Evolutionary conservation across 2,888 invertebrate species (phyloP).

Genomic region (Caenorhabditis doughertyi): DNA sequence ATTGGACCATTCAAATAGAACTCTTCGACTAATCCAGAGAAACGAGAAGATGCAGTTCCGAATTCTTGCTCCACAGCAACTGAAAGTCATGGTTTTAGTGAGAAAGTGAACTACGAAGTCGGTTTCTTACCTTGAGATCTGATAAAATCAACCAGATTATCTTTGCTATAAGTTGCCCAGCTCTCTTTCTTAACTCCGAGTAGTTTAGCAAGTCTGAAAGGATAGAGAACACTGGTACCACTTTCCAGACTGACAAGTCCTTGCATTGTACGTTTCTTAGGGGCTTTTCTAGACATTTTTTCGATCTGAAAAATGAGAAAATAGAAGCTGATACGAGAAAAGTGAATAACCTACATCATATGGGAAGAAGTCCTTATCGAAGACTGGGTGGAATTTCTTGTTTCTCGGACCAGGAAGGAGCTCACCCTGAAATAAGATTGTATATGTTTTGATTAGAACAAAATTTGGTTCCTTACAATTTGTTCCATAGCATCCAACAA

Average conservation of each 20-base stretch:
- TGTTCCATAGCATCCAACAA: slow-evolving; percentile 72
- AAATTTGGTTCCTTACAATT: slow-evolving; percentile 65
- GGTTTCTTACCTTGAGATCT: slow-evolving; percentile 35
- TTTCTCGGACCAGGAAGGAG: slow-evolving; percentile 57
- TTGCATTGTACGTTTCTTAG: slow-evolving; percentile 70
- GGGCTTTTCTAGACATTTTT: slow-evolving; percentile 69
- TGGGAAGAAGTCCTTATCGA: slow-evolving; percentile 74
- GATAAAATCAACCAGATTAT: slow-evolving; percentile 61
- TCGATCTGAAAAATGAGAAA: slow-evolving; percentile 57
- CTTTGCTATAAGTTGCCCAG: slow-evolving; percentile 58
- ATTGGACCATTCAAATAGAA: slow-evolving; percentile 65
- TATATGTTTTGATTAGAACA: neutral
- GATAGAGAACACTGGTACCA: slow-evolving; percentile 54
- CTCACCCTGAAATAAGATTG: slow-evolving; percentile 44
- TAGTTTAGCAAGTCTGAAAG: slow-evolving; percentile 44
- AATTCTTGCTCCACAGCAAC: slow-evolving; percentile 59
- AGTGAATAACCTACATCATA: slow-evolving; percentile 51
- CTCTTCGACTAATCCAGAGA: slow-evolving; percentile 56
- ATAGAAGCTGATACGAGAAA: neutral
- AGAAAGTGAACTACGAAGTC: neutral
- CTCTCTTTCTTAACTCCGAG: slow-evolving; percentile 56
- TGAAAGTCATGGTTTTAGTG: slow-evolving; percentile 15
- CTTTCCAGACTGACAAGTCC: slow-evolving; percentile 69
- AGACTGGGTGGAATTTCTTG: slow-evolving; percentile 71
- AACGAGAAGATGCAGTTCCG: slow-evolving; percentile 44